Conservation (phyloP, 2,888 invertebrate species). For the Xylophagus ater region DNA sequence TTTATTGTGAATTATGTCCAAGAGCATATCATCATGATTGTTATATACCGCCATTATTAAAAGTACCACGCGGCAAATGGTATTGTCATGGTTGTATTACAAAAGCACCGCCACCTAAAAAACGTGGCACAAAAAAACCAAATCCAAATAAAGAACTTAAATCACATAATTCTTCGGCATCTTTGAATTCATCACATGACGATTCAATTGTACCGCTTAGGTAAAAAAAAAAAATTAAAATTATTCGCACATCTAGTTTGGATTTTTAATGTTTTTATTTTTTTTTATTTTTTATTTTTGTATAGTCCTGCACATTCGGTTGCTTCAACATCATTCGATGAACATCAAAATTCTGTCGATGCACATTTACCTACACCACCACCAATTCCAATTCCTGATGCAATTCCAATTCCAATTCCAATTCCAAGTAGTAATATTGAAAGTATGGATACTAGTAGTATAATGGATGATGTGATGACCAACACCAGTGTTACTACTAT, state of each 20-base stretch:
- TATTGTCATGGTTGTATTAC: conserved; percentile 79
- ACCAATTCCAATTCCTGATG: conserved; percentile 2
- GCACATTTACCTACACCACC: conserved; percentile 27
- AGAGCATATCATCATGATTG: conserved; percentile 90
- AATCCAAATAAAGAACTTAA: conserved; percentile 14
- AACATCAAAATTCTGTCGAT: conserved; percentile 37
- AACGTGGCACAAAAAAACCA: conserved; percentile 47
- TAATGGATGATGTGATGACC: conserved; percentile 22
- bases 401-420: conserved; percentile 6
- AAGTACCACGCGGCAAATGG: conserved; percentile 79
- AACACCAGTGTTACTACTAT: conserved; percentile 13
- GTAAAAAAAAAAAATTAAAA: conserved; percentile 19
- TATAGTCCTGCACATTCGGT: conserved; percentile 56
- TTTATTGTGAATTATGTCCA: conserved; percentile 82
- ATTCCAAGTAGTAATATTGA: conserved; percentile 22
- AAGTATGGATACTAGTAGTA: conserved; percentile 19
- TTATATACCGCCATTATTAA: conserved; percentile 73
- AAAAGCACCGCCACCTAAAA: conserved; percentile 68
- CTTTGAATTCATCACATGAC: conserved; percentile 37
- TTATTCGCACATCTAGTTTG: no score
- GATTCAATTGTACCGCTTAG: conserved; percentile 36
- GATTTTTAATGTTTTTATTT: conserved; percentile 5
- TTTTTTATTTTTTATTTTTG: conserved; percentile 5
- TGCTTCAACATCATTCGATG: conserved; percentile 54
- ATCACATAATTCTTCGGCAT: conserved; percentile 27